Conservation (phyloP, 92 coral and sea anemone genomes). For the Plumapathes pennacea region DNA sequence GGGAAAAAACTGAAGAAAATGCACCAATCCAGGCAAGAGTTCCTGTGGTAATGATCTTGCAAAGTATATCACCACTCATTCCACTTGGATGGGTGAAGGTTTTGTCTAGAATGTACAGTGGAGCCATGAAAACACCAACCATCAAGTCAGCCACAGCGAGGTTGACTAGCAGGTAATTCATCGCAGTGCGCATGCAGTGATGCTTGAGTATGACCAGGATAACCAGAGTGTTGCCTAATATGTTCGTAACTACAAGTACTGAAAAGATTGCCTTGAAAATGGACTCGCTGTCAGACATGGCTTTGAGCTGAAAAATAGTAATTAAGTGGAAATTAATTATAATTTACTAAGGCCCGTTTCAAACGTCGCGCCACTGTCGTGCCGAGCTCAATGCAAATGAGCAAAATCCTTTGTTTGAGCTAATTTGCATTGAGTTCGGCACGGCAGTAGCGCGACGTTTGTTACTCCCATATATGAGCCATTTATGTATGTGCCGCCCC, state of each 20-base stretch:
- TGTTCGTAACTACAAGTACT: background rate
- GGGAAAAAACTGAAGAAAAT: slow-evolving; percentile 12
- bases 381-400: no score
- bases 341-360: no score
- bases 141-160: slow-evolving; percentile 29
- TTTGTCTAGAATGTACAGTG: slow-evolving; percentile 8
- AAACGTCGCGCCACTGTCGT: no score
- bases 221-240: slow-evolving; percentile 9
- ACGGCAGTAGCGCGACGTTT: no score
- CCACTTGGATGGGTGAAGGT: slow-evolving; percentile 23
- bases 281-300: no score
- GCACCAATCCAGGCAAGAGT: slow-evolving; percentile 30
- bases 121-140: slow-evolving; percentile 10
- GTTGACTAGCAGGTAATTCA: slow-evolving; percentile 14
- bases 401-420: no score
- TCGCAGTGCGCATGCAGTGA: background rate
- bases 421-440: no score
- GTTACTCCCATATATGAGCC: no score
- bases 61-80: slow-evolving; percentile 7
- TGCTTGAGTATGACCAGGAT: slow-evolving; percentile 3
- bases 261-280: background rate
- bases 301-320: no score
- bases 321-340: no score
- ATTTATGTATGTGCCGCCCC: no score
- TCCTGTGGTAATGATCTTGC: slow-evolving; percentile 25